Percentiles rank a stretch among this genome's conserved stretches.
These are phyloP conservation scores for Amphipoea lucens DNA, from an alignment of 2,888 invertebrate species.

Conservation along the genomic window DNA sequence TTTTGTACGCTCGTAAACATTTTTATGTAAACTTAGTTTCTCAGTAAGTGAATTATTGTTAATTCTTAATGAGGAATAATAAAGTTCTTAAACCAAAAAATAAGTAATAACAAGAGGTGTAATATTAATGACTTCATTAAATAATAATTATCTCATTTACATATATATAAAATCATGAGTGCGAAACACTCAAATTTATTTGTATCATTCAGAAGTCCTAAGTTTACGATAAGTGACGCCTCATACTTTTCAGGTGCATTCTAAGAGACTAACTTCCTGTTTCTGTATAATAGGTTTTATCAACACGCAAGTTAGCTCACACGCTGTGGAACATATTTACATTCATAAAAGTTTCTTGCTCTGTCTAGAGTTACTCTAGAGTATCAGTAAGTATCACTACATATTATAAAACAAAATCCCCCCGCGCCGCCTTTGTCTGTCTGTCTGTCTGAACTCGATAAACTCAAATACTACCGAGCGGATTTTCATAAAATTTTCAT, in stretches of 20 bases:
- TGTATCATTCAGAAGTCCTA: neutral
- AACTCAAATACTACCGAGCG: no score
- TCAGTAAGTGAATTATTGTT: no score
- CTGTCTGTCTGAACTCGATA: no score
- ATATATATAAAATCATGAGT: neutral
- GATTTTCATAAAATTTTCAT: no score
- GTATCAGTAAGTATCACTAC: no score
- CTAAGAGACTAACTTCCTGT: neutral
- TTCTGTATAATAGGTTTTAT: neutral
- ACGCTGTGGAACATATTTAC: neutral
- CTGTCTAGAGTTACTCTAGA: neutral
- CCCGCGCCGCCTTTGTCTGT: no score
- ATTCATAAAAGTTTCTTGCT: no score
- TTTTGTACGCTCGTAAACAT: no score
- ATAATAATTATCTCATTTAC: neutral
- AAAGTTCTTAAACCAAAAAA: no score
- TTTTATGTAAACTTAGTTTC: no score
- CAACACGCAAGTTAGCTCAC: neutral
- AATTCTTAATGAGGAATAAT: no score
- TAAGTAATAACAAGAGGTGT: neutral
- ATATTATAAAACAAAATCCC: no score
- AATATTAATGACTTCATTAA: neutral
- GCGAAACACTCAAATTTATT: neutral
- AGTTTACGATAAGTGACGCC: neutral
- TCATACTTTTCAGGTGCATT: neutral